Percentiles rank a stretch among this genome's conserved stretches.
Conservation (phyloP, 2,888 invertebrate genomes). For the Elegia similella region DNA sequence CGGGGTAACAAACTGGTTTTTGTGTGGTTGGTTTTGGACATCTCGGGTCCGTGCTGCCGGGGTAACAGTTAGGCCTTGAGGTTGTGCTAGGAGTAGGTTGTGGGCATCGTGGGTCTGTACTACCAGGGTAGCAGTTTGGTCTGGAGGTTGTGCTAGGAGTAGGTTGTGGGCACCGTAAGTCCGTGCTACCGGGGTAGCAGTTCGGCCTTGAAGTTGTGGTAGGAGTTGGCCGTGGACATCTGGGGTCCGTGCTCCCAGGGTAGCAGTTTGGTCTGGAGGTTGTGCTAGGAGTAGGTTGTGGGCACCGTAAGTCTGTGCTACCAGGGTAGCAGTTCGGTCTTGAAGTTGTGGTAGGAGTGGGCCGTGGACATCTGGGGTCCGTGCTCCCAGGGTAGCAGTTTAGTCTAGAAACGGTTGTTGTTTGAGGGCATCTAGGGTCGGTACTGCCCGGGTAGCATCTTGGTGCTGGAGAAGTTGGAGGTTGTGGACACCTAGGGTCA, state of each 20-base stretch:
- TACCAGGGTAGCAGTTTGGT: slow-evolving; percentile 44
- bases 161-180: slow-evolving; percentile 40
- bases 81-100: slow-evolving; percentile 37
- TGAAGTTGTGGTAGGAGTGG: neutral
- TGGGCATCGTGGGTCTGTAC: slow-evolving; percentile 39
- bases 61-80: slow-evolving; percentile 27
- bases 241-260: slow-evolving; percentile 39
- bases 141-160: slow-evolving; percentile 36
- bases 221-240: slow-evolving; percentile 34
- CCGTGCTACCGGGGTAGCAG: slow-evolving; percentile 47
- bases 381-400: slow-evolving; percentile 40
- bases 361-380: slow-evolving; percentile 26
- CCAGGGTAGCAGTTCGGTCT: slow-evolving; percentile 44
- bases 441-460: slow-evolving; percentile 42
- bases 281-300: slow-evolving; percentile 26
- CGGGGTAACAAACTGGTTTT: slow-evolving; percentile 39
- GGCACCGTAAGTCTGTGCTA: slow-evolving; percentile 35
- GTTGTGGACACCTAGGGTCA: slow-evolving; percentile 36
- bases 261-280: slow-evolving; percentile 33
- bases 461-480: slow-evolving; percentile 22
- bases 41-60: slow-evolving; percentile 22
- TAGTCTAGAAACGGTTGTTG: slow-evolving; percentile 25
- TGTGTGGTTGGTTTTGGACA: slow-evolving; percentile 32
- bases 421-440: slow-evolving; percentile 46
- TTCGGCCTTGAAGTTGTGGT: slow-evolving; percentile 30